Base-by-base conservation (phyloP, 1,140 invertebrate species). In the Sarcophaga peregrina region DNA sequence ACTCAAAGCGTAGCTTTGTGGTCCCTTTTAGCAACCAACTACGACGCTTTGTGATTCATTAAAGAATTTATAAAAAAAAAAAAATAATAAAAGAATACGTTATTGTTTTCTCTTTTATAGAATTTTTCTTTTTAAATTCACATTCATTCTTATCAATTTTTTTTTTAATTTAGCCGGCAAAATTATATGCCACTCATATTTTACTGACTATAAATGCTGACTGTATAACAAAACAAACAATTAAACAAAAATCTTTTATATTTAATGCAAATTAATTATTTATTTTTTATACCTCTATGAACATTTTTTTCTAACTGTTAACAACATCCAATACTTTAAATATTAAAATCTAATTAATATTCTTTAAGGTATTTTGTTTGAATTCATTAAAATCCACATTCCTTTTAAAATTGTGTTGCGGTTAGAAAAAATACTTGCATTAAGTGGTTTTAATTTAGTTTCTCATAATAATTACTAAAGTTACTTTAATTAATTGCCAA, bases 341-440 rank as follows among this genome's bases (percentile, higher is more conserved):
- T 68, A 68, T 68, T 68, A 68, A 68, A 68, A 68, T 68, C 62
- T 68, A 20, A 68, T 68, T 68, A 68, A 68, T 68, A 68, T 68
- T 68, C 62, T 25, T 68, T 68, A 17, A 68, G 62, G 62, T 20
- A 68, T 68, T 68, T 25, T 4, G 8, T 68, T 68, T 68, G 15
- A 20, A 68, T 68, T 68, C 8, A 15, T 68, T 68, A 25, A 68
- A 68, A 25, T 37, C 25, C 25, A 37, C 25, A 37, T 37, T 37
- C 25, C 62, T 17, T n/a, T 68, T 68, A 20, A 5, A 68, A 8
- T 9, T 20, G 17, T 52, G 50, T 68, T 68, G 20, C 10, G 62
- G 20, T 15, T 68, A 37, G 25, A 37, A 37, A 37, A 37, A 37
- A 37, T 37, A 37, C 25, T 68, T 68, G 17, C 15, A 25, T 68